These are phyloP conservation scores for Drepana arcuata DNA, from an alignment of 1,140 invertebrate genomes.

Conservation along the genomic window DNA sequence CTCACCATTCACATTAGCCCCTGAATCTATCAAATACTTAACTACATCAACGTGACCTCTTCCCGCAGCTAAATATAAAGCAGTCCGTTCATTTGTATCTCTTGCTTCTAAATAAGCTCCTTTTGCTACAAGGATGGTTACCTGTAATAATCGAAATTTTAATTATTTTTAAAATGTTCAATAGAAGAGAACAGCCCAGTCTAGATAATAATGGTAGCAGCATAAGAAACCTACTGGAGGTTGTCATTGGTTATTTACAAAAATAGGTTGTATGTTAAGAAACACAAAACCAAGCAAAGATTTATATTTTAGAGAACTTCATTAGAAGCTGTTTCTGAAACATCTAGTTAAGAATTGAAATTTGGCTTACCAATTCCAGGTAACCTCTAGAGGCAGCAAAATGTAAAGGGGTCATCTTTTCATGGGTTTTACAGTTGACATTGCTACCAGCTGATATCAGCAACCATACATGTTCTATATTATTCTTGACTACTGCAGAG, in stretches of 20 bases:
- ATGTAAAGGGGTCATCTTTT: constrained; percentile 60
- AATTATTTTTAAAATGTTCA: no score
- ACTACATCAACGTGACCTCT: constrained; percentile 48
- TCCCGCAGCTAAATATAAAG: constrained; percentile 46
- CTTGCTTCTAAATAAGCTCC: constrained; percentile 51
- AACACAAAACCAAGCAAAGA: no score
- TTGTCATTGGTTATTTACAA: no score
- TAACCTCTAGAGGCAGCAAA: constrained; percentile 54
- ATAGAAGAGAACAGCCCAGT: no score
- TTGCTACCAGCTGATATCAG: constrained; percentile 42
- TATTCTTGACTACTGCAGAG: constrained; percentile 44
- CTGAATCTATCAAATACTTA: constrained; percentile 66
- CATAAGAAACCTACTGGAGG: no score
- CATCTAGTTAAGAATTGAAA: constrained; percentile 1
- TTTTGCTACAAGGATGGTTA: constrained; percentile 44
- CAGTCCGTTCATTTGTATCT: constrained; percentile 51
- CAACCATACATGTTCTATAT: constrained; percentile 35
- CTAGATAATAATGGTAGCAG: no score
- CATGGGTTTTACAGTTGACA: constrained; percentile 58
- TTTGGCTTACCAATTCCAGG: constrained; percentile 40
- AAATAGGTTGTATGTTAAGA: no score
- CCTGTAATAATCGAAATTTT: constrained; percentile 39
- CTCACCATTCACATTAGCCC: constrained; percentile 85
- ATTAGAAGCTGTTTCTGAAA: not conserved
- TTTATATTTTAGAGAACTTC: no score